Base-by-base conservation (phyloP, 2,113 vertebrate species). In the Glareola pratincola region DNA sequence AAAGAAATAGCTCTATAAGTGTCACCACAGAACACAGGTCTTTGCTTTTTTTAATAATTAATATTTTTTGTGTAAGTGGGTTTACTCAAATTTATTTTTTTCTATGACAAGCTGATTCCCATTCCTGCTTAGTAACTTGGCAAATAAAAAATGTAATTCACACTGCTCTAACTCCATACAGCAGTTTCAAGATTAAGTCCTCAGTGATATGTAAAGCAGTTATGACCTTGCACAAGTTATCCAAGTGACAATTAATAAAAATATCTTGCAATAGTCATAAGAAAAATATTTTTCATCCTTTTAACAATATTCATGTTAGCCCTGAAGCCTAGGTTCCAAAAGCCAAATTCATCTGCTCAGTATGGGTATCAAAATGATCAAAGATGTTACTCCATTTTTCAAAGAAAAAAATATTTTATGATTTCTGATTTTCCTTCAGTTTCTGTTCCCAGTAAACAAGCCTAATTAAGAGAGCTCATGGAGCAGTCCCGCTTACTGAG, bases 11-110 rank as follows among this genome's bases (percentile, higher is more conserved):
- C 14, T 63, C 53, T 79, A 3, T n/a, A 74, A 66, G 8, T 56
- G 9, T 90, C 47, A 54, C 29, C 6, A 32, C 3, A 48, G 11
- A 8, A 79, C 37, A 32, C 6, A 66, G 18, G 6, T 37, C n/a
- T 78, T 88, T 47, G 8, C 32, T 64, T 66, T 67, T 67, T 63
- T 62, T 51, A 71, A 69, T 48, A 72, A 89, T 92, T 74, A 64
- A 39, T 91, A 12, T 84, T 79, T 91, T 14, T 69, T 87, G 11
- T n/a, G 20, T 56, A 76, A 87, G 51, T 82, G 64, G 5, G 85
- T 92, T 78, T 96, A 53, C 29, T 23, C 36, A 59, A 37, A 37
- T 60, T 81, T 93, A 84, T 97, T 84, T 84, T 95, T 64, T 63
- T 88, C 67, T 53, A 39, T 29, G 21, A 62, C 14, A 76, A 80